phyloP scores from a whole-genome alignment of 2,113 vertebrate species.

The Odobenus rosmarus region DNA sequence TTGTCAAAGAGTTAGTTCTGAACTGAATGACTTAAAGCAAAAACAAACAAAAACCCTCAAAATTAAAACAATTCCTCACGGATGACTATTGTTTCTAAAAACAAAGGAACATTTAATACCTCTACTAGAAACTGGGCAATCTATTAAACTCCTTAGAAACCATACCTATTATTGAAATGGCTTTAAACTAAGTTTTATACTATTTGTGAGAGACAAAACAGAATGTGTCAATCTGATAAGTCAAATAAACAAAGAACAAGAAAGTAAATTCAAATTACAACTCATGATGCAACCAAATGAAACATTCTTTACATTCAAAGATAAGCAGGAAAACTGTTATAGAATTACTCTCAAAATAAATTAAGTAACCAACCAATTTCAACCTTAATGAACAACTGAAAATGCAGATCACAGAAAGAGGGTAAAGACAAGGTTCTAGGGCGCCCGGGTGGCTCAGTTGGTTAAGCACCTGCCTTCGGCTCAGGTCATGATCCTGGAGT shows the following conservation, averaged over 20 bases:
- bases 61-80: not conserved
- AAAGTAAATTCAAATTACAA: conserved; percentile 23
- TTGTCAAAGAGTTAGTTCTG: not conserved
- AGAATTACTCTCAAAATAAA: not conserved
- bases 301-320: not conserved
- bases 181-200: not conserved
- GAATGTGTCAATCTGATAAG: not conserved
- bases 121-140: not conserved
- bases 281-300: not conserved
- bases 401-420: not conserved
- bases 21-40: not conserved
- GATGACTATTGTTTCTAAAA: not conserved
- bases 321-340: not conserved
- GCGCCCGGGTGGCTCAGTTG: no score
- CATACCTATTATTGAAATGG: not conserved
- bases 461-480: no score
- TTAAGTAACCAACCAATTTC: not conserved
- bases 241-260: not conserved
- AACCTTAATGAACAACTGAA: not conserved
- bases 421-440: not conserved
- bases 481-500: no score
- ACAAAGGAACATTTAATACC: not conserved
- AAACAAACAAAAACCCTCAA: not conserved
- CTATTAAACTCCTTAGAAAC: not conserved
- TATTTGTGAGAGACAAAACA: not conserved